These are phyloP conservation scores for Semaprochilodus insignis DNA, from an alignment of 2,797 vertebrate genomes.

Conservation along the genomic window DNA sequence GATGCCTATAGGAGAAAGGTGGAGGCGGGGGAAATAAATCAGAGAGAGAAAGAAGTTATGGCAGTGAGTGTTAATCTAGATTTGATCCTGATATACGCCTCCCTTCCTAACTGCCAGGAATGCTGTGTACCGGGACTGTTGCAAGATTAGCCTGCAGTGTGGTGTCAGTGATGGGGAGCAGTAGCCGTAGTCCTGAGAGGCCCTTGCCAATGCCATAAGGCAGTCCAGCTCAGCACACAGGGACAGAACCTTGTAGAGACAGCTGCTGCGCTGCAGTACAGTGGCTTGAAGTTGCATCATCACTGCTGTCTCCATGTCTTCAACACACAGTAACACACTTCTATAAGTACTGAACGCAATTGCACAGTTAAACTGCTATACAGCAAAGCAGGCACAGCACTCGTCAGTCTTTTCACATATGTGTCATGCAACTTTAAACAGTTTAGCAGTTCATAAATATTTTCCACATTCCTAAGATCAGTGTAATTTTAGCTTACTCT, in stretches of 20 bases:
- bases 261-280: slow-evolving; percentile 84
- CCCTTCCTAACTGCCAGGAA: neutral
- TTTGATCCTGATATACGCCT: neutral
- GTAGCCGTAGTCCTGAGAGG: slow-evolving; percentile 90
- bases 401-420: too few relatives aligned
- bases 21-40: neutral
- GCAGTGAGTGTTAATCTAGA: neutral
- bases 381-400: neutral
- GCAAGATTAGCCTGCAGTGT: slow-evolving; percentile 80
- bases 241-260: slow-evolving; percentile 86
- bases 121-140: slow-evolving; percentile 83
- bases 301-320: slow-evolving; percentile 90
- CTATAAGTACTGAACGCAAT: neutral
- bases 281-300: slow-evolving; percentile 91
- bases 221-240: slow-evolving; percentile 92
- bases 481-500: too few relatives aligned
- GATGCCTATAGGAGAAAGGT: slow-evolving; percentile 80
- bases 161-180: slow-evolving; percentile 82
- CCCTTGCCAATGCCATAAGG: slow-evolving; percentile 88
- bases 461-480: too few relatives aligned
- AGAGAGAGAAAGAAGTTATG: neutral
- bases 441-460: too few relatives aligned
- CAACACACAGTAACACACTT: slow-evolving; percentile 32
- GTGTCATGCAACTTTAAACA: too few relatives aligned
- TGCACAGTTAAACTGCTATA: neutral